These are phyloP conservation scores for Phaethon lepturus DNA, from an alignment of 2,113 vertebrate genomes.

Conservation along the genomic window DNA sequence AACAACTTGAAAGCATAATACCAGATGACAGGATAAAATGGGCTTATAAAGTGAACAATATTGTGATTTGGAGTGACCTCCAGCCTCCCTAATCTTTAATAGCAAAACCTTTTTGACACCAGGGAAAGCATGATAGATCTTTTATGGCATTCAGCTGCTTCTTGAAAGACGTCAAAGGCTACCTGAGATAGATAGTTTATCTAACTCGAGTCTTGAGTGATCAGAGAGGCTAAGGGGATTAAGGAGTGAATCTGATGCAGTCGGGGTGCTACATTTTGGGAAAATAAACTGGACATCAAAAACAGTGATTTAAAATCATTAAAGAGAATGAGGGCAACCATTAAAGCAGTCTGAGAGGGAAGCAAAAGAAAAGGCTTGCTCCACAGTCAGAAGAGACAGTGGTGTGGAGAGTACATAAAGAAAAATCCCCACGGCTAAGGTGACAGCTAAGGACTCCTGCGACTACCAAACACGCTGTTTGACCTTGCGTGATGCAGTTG, in stretches of 20 bases:
- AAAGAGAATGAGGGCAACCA: not conserved
- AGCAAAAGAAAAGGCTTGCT: not conserved
- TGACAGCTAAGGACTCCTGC: not conserved
- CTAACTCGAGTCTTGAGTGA: not conserved
- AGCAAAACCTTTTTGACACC: conserved; percentile 22
- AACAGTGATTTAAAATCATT: not conserved
- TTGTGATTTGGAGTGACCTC: conserved; percentile 2
- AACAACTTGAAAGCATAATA: not conserved
- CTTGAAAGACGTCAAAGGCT: not conserved
- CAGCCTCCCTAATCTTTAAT: not conserved
- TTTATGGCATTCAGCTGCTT: not conserved
- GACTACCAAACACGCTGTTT: rapidly evolving
- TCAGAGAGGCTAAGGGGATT: conserved; percentile 16
- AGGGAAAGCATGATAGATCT: conserved; percentile 42
- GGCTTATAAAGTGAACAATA: not conserved
- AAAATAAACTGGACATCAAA: not conserved
- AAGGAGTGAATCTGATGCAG: not conserved
- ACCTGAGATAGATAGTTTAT: conserved; percentile 10
- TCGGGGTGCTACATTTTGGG: not conserved
- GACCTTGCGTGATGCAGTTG: not conserved
- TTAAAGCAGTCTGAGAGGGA: not conserved
- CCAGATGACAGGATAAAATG: conserved; percentile 17
- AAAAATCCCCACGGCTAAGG: not conserved
- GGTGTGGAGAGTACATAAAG: not conserved
- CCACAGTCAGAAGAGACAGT: not conserved